Evolutionary conservation across 2,797 vertebrate species (phyloP), one percentile per base, ranked within the genome.

Genomic region (Mastacembelus armatus): DNA sequence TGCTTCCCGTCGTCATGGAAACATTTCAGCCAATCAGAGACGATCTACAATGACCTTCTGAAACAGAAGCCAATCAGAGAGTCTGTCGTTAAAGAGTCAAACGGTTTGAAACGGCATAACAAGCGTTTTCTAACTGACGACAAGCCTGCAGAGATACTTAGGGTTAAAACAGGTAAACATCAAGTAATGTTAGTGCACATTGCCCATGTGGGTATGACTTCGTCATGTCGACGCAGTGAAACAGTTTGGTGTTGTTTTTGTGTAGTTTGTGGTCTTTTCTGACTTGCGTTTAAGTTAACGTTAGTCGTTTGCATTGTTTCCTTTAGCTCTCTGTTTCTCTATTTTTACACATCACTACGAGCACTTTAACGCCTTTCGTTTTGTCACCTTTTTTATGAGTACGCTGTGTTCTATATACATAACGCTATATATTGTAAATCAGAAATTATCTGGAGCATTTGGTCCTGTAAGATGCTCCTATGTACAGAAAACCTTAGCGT

Each of bases 81-180:
- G 11, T 4, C 1, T 7, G 68, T 90, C 92, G 78, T 85, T 93
- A 35, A 3, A 15, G 36, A n/a, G 79, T 80, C 18, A 1, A 33
- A 22, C n/a, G 24, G 72, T 93, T 94, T 94, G 86, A 94, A 93
- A 90, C 65, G 36, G 71, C 55, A 36, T 63, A 66, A 51, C 70
- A 78, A 89, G 86, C 81, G 6, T 54, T 83, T 81, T 73, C 50
- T 40, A 88, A 84, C 68, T 78, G 85, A 73, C 73, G 44, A 38
- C 4, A n/a, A n/a, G n/a, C n/a, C n/a, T n/a, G n/a, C n/a, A n/a
- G n/a, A n/a, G n/a, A n/a, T n/a, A n/a, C n/a, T n/a, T n/a, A n/a
- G n/a, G n/a, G n/a, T n/a, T 52, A 11, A 43, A 68, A 33, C n/a
- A 77, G 67, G 66, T 77, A 80, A 72, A 56, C 2, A 43, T 40